Base-by-base conservation (phyloP, 2,797 vertebrate species). In the Melanotaenia nigrans region DNA sequence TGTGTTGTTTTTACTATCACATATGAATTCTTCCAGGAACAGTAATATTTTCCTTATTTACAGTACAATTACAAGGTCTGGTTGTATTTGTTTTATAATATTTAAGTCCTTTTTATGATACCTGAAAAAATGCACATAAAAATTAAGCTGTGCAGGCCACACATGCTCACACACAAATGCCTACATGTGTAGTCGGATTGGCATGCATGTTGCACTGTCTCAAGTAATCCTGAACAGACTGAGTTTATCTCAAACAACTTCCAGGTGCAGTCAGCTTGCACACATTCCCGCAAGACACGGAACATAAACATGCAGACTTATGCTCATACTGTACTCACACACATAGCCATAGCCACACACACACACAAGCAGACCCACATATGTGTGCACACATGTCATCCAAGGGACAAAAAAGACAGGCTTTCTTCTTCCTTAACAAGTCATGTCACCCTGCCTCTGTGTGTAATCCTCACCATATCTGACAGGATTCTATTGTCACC, bases 161-260 rank as follows among this genome's bases (percentile, higher is more conserved):
- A 72, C 75, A 32, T 28, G 20, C 51, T 38, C n/a, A 24, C 60
- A 53, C 62, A 61, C 55, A 77, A 62, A 80, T 59, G 47, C 67
- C 30, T 54, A 51, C 82, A 75, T 12, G 61, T 83, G 72, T 65
- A 62, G 65, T 51, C 36, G 54, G 65, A 86, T 72, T 64, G 76
- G 77, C 82, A 75, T 75, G 73, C 78, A n/a, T 81, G 77, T 80
- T 78, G 69, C 68, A 54, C 53, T 65, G 74, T 83, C 61, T 77
- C 54, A 63, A 75, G 75, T 90, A 91, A 88, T 91, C 85, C 73
- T 33, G 35, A 62, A 79, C 80, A 90, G 82, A 71, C 61, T 68
- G 58, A 24, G 75, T 87, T 86, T 72, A 88, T 83, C 81, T 81
- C 61, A 77, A 90, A 90, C 84, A 75, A 83, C 83, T 92, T 90